Conservation (phyloP, 1,140 invertebrate genomes). For the Drosophila watanabei region DNA sequence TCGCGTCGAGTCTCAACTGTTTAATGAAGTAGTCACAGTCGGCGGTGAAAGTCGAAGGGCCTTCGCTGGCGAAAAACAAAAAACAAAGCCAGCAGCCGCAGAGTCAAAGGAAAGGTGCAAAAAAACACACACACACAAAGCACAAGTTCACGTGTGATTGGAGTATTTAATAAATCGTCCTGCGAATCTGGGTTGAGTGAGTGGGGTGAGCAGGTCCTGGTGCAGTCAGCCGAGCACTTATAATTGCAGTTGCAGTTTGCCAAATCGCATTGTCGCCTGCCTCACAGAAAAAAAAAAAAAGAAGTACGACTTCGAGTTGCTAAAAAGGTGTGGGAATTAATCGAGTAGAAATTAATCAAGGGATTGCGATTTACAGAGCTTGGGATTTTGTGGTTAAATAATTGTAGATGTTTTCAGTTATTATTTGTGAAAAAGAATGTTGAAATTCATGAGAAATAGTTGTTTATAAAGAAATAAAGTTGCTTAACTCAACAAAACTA, state of each 20-base stretch:
- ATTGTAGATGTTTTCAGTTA: not conserved
- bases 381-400: not conserved
- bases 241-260: slow-evolving; percentile 79
- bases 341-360: slow-evolving; percentile 1
- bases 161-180: slow-evolving; percentile 34
- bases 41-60: slow-evolving; percentile 66
- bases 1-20: slow-evolving; percentile 42
- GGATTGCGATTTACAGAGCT: not conserved
- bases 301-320: not conserved
- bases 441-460: not conserved
- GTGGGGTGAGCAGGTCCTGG: slow-evolving; percentile 21
- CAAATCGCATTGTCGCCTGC: slow-evolving; percentile 19
- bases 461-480: not conserved
- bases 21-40: slow-evolving; percentile 84
- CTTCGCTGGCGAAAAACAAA: not conserved
- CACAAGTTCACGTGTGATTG: slow-evolving; percentile 64
- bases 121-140: slow-evolving; percentile 16
- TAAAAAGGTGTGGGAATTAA: slow-evolving; percentile 7
- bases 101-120: slow-evolving; percentile 59
- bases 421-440: not conserved
- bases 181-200: slow-evolving; percentile 12
- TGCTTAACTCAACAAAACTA: too few species aligned
- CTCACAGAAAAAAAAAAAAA: not conserved
- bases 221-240: slow-evolving; percentile 71
- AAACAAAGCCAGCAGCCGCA: slow-evolving; percentile 35